Conservation (phyloP, 2,888 invertebrate genomes). For the Harmothoe impar region DNA sequence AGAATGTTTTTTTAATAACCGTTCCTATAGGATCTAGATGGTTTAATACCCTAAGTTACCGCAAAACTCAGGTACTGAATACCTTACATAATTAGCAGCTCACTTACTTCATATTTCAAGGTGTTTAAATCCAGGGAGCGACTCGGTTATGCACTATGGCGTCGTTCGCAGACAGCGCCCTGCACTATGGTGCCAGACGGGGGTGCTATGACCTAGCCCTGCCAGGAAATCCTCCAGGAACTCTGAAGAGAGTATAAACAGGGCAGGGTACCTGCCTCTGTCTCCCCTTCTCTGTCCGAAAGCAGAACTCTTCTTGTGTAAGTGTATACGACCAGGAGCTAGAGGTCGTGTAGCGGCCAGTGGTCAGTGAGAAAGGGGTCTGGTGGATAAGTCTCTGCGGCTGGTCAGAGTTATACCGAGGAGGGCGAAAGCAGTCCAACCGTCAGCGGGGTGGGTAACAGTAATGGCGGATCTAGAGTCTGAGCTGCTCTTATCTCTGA, state of each 20-base stretch:
- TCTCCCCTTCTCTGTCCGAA: neutral
- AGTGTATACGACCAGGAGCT: neutral
- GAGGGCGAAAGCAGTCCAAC: neutral
- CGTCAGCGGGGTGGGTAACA: constrained; percentile 22
- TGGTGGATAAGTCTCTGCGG: neutral
- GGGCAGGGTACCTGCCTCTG: too few species aligned
- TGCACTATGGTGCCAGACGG: neutral
- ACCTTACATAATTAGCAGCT: neutral
- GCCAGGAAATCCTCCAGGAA: constrained; percentile 29
- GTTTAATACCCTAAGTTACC: too few species aligned
- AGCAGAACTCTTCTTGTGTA: neutral
- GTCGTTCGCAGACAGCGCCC: neutral
- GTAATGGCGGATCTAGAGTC: neutral
- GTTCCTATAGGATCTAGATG: too few species aligned
- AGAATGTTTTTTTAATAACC: too few species aligned
- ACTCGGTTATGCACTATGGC: neutral
- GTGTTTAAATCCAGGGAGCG: neutral
- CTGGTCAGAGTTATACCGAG: neutral
- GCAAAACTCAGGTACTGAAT: too few species aligned
- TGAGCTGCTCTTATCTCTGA: constrained; percentile 26
- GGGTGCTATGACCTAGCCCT: neutral
- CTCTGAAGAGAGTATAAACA: neutral
- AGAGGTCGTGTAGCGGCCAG: neutral
- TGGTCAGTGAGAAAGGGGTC: neutral
- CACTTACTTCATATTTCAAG: neutral